Base-by-base conservation (phyloP, 2,888 invertebrate species). In the Harpalus rufipes region DNA sequence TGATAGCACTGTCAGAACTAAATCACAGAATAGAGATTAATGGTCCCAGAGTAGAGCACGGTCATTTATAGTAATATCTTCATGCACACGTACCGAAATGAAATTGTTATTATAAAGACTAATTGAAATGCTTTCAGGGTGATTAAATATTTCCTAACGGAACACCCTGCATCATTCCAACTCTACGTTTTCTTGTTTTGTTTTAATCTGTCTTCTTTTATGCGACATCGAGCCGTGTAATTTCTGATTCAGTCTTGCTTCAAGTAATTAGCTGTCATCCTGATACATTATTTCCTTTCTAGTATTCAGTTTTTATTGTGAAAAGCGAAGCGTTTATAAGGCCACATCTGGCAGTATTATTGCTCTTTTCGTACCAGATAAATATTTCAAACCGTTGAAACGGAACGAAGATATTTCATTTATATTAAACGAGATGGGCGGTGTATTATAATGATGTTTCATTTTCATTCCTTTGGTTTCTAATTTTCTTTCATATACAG, bases 261-360 rank as follows among this genome's bases (percentile, higher is more conserved):
- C 32, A 80, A 81, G 63, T 81, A 81, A 81, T 81, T 81, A 81
- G 65, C 81, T 81, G 81, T 81, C 81, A 81, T 44, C 41, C 44
- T 81, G 81, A 81, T 81, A 65, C 81, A 81, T 81, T 63, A 81
- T 81, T 81, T 81, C 81, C 81, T 81, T 81, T 61, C 61, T 59
- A 80, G 79, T 61, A 32, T 80, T 80, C 61, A 21, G 32, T 21
- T 61, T 80, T 80, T 63, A 51, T 39, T 72, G 32, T 12, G 14
- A 41, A 72, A 72, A 72, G 14, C 72, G n/a, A 72, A 72, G 14
- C 72, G n/a, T 72, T 72, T 72, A 72, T 72, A 32, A 41, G 32
- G 14, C 72, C 25, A 63, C 63, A 63, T 63, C 63, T 63, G 63
- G 63, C 18, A 10, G 63, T 18, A 63, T 63, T 25, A 63, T 63